Evolutionary conservation across 2,113 vertebrate genomes (phyloP).

Genomic region (Gila orcuttii): DNA sequence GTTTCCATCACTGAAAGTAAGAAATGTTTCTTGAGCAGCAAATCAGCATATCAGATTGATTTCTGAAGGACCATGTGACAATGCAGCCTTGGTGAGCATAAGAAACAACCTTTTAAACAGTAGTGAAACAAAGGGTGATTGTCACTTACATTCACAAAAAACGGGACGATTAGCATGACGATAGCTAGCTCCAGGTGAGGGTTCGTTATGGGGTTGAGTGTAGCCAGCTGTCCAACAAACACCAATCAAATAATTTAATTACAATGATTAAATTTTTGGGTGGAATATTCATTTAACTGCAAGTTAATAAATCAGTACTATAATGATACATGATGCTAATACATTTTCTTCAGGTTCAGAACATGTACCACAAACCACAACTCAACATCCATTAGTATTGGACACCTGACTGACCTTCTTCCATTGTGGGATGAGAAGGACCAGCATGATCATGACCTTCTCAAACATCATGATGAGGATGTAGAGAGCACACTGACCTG

Average conservation of each 20-base stretch:
- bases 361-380: background rate
- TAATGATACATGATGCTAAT: background rate
- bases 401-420: conserved; percentile 83
- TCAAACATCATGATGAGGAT: conserved; percentile 98
- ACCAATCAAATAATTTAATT: conserved; percentile 19
- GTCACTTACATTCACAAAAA: conserved; percentile 94
- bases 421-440: conserved; percentile 95
- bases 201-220: conserved; percentile 89
- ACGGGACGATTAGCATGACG: conserved; percentile 97
- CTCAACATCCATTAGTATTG: background rate
- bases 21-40: background rate
- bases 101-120: background rate
- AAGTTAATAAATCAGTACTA: background rate
- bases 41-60: background rate
- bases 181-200: conserved; percentile 93
- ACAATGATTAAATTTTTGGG: background rate
- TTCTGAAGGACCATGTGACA: background rate
- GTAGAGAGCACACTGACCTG: conserved; percentile 94
- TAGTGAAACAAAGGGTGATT: background rate
- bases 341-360: background rate
- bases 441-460: conserved; percentile 93
- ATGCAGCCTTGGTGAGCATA: background rate
- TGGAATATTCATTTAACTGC: background rate
- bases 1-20: background rate
- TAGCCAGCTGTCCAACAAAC: conserved; percentile 82